These are phyloP conservation scores for Blennius ocellaris DNA, from an alignment of 2,113 vertebrate species.

Conservation along the genomic window DNA sequence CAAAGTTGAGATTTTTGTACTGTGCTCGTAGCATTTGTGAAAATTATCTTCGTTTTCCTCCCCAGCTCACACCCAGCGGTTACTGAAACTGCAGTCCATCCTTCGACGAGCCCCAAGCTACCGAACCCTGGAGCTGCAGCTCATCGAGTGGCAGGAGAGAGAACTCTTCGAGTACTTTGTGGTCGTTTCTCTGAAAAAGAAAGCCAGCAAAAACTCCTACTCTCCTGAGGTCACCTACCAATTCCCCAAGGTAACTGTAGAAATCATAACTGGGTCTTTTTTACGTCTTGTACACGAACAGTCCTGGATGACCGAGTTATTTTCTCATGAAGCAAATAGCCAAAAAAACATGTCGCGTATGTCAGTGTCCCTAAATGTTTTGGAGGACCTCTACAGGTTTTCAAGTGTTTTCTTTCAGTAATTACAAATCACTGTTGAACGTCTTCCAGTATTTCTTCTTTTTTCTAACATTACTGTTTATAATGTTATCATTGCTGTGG, in stretches of 20 bases:
- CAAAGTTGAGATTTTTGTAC: background rate
- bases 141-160: constrained; percentile 98
- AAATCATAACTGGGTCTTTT: background rate
- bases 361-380: background rate
- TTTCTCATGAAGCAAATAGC: constrained; percentile 2
- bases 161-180: constrained; percentile 99
- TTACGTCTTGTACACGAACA: constrained; percentile 12
- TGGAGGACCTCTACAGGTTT: background rate
- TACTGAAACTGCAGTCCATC: constrained; percentile 96
- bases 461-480: no score
- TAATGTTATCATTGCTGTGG: no score
- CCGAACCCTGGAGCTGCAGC: constrained; percentile 95
- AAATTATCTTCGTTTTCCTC: constrained; percentile 5
- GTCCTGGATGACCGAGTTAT: background rate
- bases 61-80: constrained; percentile 94
- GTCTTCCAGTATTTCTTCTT: background rate
- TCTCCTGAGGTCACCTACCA: constrained; percentile 97
- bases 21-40: background rate
- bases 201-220: constrained; percentile 94
- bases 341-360: background rate
- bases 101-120: constrained; percentile 95
- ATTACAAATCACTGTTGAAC: background rate
- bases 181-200: constrained; percentile 97
- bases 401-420: constrained; percentile 2
- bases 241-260: constrained; percentile 92